Conservation (phyloP, 2,113 vertebrate species). For the Dasyurus viverrinus region DNA sequence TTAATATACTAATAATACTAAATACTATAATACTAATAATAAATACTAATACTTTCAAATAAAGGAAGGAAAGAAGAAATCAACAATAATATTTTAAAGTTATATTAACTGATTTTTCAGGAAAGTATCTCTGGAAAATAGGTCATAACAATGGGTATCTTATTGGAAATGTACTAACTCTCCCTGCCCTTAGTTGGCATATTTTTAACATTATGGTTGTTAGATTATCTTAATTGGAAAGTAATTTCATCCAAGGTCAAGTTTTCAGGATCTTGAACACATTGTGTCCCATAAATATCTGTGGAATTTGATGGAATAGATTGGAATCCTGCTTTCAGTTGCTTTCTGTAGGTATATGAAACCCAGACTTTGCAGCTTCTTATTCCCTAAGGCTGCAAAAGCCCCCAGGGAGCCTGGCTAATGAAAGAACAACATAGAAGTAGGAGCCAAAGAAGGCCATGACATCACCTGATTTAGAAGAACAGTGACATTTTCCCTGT, state of each 20-base stretch:
- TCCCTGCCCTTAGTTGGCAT: neutral
- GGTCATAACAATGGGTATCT: neutral
- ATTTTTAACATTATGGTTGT: neutral
- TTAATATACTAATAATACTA: slow-evolving; percentile 23
- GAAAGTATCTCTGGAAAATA: neutral
- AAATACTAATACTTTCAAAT: neutral
- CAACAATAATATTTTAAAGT: slow-evolving; percentile 55
- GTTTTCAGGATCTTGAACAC: neutral
- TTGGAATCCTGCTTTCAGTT: neutral
- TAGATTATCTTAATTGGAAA: neutral
- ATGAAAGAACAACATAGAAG: neutral
- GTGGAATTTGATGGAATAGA: neutral
- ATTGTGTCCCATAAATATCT: neutral
- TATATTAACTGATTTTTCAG: slow-evolving; percentile 32
- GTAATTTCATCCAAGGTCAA: neutral
- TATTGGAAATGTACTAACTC: neutral
- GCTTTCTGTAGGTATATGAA: neutral
- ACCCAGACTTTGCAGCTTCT: neutral
- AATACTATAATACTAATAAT: too few relatives aligned
- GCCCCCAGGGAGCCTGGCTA: neutral
- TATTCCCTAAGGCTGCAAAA: neutral
- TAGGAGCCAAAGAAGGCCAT: neutral
- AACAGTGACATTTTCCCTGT: neutral
- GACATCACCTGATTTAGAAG: neutral
- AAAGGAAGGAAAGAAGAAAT: slow-evolving; percentile 8